Conservation (phyloP, 1,140 invertebrate species). For the Cyclina sinensis region DNA sequence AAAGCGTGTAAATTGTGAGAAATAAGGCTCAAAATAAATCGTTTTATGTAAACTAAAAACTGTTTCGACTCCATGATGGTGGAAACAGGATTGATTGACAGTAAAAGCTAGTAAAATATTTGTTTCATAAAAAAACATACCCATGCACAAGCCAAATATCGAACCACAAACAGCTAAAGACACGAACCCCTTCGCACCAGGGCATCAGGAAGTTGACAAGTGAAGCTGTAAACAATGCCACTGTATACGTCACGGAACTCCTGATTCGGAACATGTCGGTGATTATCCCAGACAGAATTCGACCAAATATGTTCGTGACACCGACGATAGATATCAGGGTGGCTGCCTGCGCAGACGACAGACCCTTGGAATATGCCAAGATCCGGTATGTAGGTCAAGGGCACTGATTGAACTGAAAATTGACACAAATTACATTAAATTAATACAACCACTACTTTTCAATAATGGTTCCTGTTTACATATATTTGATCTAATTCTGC, state of each 20-base stretch:
- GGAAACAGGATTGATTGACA: no score
- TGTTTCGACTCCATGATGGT: no score
- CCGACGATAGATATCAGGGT: slow-evolving; percentile 82
- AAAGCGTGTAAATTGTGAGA: no score
- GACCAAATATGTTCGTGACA: slow-evolving; percentile 78
- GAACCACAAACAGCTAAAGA: slow-evolving; percentile 61
- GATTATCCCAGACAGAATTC: slow-evolving; percentile 77
- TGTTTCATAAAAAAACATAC: slow-evolving; percentile 68
- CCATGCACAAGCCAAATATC: slow-evolving; percentile 83
- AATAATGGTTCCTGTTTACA: no score
- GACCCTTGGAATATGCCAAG: slow-evolving; percentile 73
- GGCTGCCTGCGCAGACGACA: slow-evolving; percentile 69
- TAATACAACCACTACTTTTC: no score
- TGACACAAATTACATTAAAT: neutral
- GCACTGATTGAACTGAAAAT: slow-evolving; percentile 78
- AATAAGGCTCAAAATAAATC: no score
- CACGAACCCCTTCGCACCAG: slow-evolving; percentile 72
- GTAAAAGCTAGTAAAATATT: no score
- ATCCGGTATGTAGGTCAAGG: slow-evolving; percentile 82
- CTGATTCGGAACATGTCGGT: slow-evolving; percentile 75
- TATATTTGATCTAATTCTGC: no score
- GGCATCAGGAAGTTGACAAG: slow-evolving; percentile 74
- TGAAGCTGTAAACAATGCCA: slow-evolving; percentile 74
- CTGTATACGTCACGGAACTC: slow-evolving; percentile 75
- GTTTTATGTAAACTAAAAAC: no score